These are phyloP conservation scores for Microtus ochrogaster DNA, from an alignment of 2,113 vertebrate species.

Conservation along the genomic window DNA sequence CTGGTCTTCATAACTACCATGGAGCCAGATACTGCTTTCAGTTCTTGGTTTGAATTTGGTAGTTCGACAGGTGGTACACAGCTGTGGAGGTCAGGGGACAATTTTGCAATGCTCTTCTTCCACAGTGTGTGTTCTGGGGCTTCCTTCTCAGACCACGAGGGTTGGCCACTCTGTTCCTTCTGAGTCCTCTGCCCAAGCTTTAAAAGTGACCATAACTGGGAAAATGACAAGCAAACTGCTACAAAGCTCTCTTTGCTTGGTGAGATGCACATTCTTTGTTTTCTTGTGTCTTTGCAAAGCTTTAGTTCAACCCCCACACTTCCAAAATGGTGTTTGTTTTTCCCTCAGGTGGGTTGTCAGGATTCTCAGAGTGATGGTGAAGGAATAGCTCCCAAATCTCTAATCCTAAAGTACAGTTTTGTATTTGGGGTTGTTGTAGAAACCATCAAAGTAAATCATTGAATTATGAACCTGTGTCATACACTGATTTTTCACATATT, in stretches of 20 bases:
- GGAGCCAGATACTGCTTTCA: not conserved
- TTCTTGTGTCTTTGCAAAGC: not conserved
- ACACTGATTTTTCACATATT: not conserved
- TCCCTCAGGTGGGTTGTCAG: not conserved
- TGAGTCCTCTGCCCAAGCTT: not conserved
- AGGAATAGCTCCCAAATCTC: not conserved
- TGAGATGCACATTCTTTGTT: not conserved
- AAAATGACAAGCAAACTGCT: not conserved
- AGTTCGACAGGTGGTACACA: not conserved
- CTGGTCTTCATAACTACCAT: not conserved
- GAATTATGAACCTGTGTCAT: not conserved
- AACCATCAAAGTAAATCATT: not conserved
- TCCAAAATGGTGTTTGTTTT: not conserved
- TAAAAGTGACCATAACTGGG: not conserved
- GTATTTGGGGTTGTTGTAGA: not conserved
- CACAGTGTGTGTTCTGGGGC: not conserved
- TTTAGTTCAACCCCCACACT: too few species aligned
- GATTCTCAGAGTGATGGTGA: not conserved
- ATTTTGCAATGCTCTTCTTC: not conserved
- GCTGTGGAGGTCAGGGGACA: not conserved
- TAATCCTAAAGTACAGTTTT: not conserved
- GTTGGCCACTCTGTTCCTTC: not conserved
- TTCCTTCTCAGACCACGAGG: not conserved
- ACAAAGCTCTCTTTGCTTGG: not conserved
- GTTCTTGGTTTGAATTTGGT: not conserved